Conservation (phyloP, 37 sponge, comb jelly and placozoan genomes). For the Diacarnus erythraeanus region DNA sequence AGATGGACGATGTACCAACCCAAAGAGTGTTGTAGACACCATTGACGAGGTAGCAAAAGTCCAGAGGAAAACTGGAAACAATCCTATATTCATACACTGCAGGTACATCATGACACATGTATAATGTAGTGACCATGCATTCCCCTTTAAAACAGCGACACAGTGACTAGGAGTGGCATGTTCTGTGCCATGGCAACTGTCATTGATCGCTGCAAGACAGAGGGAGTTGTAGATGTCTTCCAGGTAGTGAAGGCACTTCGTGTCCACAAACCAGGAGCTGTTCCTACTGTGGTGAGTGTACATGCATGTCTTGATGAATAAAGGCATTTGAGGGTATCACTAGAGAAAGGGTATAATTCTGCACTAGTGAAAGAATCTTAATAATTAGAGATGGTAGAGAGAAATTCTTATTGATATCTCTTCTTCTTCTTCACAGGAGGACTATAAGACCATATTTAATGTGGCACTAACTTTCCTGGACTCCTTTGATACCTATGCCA, state of each 20-base stretch:
- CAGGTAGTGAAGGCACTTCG: slow-evolving; percentile 64
- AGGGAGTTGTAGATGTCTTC: slow-evolving; percentile 78
- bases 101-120: slow-evolving; percentile 27
- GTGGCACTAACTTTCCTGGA: slow-evolving; percentile 52
- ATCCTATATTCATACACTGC: slow-evolving; percentile 86
- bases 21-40: slow-evolving; percentile 62
- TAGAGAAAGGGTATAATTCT: too few species aligned
- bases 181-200: slow-evolving; percentile 70
- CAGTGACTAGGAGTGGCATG: slow-evolving; percentile 67
- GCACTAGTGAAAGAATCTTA: too few species aligned
- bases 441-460: slow-evolving; percentile 41
- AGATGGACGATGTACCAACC: slow-evolving; percentile 50
- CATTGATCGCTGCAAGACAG: slow-evolving; percentile 77
- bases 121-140: not conserved
- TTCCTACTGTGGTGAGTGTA: slow-evolving; percentile 58
- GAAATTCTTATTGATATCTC: not conserved
- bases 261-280: slow-evolving; percentile 62
- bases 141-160: slow-evolving; percentile 40
- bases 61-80: slow-evolving; percentile 76
- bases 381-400: not conserved
- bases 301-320: too few species aligned
- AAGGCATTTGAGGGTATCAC: not conserved
- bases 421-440: slow-evolving; percentile 16
- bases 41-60: slow-evolving; percentile 75
- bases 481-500: slow-evolving; percentile 71